Evolutionary conservation across 1,140 invertebrate species (phyloP), one percentile per base, ranked within the genome.

Genomic region (Samia ricini): DNA sequence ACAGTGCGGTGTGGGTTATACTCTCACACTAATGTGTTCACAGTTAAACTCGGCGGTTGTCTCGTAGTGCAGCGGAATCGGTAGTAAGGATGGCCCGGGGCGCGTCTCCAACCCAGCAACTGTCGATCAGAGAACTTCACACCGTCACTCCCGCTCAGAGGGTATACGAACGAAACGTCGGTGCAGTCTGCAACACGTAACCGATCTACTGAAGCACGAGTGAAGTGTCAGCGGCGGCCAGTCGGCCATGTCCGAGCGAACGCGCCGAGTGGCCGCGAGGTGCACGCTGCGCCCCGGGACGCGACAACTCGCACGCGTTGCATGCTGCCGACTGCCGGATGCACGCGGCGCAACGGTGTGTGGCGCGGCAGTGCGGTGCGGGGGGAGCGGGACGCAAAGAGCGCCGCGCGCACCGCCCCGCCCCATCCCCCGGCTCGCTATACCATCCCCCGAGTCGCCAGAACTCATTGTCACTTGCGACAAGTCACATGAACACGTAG

Each of bases 381-480:
- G 48, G 5, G 77, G 74, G 73, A 78, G 74, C 79, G 79, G 80
- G 61, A 63, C 78, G 71, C 72, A 66, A 72, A 74, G 76, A 81
- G 71, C 73, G 67, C 69, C 74, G 63, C 69, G 72, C 66, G 69
- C 78, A 64, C 71, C 60, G 69, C 62, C 15, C 51, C 52, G n/a
- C 20, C 56, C 19, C 21, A 19, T 24, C n/a, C 50, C 60, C n/a
- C 61, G 54, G 22, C 56, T 12, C 50, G 6, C 60, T 10, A 49
- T 49, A 42, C 51, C 57, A n/a, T n/a, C 23, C 22, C 21, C 20
- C 21, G 5, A 19, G 29, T 65, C 55, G 23, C 1, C 55, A 24
- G 7, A 61, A 50, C 24, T 24, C 48, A 0, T 48, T 18, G 55
- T 58, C 15, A 36, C 50, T 29, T 52, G 21, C 56, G 5, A 8